Evolutionary conservation across 2,113 vertebrate genomes (phyloP).

Genomic region (Corythaeola cristata): DNA sequence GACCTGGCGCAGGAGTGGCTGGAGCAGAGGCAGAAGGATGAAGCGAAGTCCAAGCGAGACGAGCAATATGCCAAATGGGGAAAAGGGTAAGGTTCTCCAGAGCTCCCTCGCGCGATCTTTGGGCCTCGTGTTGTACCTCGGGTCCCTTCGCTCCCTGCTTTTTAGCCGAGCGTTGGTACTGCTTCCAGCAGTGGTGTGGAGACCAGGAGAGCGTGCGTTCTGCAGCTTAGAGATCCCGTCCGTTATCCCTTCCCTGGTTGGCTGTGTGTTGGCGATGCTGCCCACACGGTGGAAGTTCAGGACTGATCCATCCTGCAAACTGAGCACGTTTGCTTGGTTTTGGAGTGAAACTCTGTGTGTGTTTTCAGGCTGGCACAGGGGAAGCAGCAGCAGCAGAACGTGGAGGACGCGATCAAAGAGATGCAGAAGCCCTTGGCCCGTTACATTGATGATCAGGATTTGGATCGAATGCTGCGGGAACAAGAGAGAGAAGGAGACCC

Average conservation of each 20-base stretch:
- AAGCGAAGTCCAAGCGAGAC: conserved; percentile 81
- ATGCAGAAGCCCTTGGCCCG: conserved; percentile 93
- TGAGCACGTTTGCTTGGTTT: accelerated
- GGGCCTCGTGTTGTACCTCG: accelerated
- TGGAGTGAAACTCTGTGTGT: neutral
- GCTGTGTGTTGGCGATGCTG: accelerated
- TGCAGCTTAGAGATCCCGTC: accelerated
- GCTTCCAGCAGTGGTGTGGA: neutral
- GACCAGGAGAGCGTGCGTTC: accelerated
- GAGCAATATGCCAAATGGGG: conserved; percentile 94
- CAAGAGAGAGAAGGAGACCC: conserved; percentile 94
- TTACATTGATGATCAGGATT: conserved; percentile 89
- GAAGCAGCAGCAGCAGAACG: conserved; percentile 87
- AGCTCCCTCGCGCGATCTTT: neutral
- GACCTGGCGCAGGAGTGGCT: conserved; percentile 85
- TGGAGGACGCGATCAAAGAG: conserved; percentile 87
- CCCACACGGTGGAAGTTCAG: accelerated
- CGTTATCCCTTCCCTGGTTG: accelerated
- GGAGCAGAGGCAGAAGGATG: conserved; percentile 82
- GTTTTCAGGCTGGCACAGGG: conserved; percentile 83
- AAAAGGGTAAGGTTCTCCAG: conserved; percentile 80
- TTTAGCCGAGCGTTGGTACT: accelerated
- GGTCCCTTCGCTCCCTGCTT: neutral
- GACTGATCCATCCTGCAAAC: accelerated
- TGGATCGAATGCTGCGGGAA: conserved; percentile 91